Percentiles rank a stretch among this genome's conserved stretches.
phyloP scores from a whole-genome alignment of 1,140 invertebrate species.

The Drosophila kikkawai region DNA sequence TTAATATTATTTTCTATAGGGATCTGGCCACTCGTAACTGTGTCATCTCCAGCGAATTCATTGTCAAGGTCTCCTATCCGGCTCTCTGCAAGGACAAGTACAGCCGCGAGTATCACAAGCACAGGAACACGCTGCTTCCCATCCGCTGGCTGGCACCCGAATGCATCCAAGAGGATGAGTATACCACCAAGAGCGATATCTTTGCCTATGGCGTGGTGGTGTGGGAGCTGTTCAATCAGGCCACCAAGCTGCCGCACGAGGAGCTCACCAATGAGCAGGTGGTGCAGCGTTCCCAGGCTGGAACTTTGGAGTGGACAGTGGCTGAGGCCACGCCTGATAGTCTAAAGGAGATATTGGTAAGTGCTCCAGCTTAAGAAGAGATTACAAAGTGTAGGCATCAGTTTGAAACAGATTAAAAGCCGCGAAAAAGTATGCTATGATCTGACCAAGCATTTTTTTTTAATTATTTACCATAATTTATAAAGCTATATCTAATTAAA shows the following conservation, averaged over 20 bases:
- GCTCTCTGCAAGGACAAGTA: conserved; percentile 94
- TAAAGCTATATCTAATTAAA: not conserved
- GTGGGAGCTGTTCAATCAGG: conserved; percentile 92
- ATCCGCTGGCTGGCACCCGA: conserved; percentile 95
- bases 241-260: conserved; percentile 94
- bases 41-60: conserved; percentile 92
- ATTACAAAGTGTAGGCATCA: not conserved
- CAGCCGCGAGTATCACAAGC: conserved; percentile 93
- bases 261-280: conserved; percentile 92
- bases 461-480: not conserved
- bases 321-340: conserved; percentile 88
- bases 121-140: conserved; percentile 92
- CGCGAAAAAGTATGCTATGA: not conserved
- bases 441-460: not conserved
- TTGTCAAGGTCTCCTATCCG: conserved; percentile 93
- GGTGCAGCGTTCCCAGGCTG: conserved; percentile 89
- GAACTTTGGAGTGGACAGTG: conserved; percentile 88
- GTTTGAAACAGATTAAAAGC: too few relatives aligned
- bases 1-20: conserved; percentile 49
- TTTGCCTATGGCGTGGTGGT: conserved; percentile 95
- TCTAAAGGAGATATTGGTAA: conserved; percentile 88
- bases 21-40: conserved; percentile 98
- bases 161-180: conserved; percentile 95
- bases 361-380: conserved; percentile 20
- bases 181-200: conserved; percentile 97